These are phyloP conservation scores for Sebastes trivittatus DNA, from an alignment of 2,797 vertebrate species.

Conservation along the genomic window DNA sequence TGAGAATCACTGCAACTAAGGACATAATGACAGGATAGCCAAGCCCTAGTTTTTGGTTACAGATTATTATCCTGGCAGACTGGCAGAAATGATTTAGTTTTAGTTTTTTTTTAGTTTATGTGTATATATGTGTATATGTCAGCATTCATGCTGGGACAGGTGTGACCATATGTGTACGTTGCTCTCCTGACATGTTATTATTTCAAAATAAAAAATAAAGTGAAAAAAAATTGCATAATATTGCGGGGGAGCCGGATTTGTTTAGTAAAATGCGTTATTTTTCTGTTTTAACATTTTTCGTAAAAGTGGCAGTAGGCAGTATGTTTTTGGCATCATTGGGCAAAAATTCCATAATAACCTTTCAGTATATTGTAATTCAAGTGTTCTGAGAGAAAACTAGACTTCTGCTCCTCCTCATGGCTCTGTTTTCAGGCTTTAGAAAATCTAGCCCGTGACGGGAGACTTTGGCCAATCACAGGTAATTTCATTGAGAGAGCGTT, in stretches of 20 bases:
- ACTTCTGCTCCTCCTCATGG: no score
- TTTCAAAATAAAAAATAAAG: background rate
- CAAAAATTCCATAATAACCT: no score
- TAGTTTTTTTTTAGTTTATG: background rate
- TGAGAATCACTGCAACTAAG: background rate
- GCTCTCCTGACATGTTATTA: background rate
- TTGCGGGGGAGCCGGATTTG: background rate
- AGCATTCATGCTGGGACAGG: background rate
- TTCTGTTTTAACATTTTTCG: no score
- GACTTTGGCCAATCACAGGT: no score
- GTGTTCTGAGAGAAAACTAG: no score
- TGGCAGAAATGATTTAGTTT: background rate
- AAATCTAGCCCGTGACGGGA: no score
- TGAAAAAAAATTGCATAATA: background rate
- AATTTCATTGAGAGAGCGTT: no score
- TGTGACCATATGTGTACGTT: background rate
- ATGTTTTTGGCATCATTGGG: no score
- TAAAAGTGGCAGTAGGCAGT: no score
- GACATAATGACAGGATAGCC: background rate
- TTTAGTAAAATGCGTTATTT: background rate
- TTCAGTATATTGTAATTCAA: no score
- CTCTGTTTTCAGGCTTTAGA: no score
- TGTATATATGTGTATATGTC: background rate
- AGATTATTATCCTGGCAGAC: background rate
- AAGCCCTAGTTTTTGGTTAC: background rate